Base-by-base conservation (phyloP, 2,888 invertebrate species). In the Pristionchus arcanus region DNA sequence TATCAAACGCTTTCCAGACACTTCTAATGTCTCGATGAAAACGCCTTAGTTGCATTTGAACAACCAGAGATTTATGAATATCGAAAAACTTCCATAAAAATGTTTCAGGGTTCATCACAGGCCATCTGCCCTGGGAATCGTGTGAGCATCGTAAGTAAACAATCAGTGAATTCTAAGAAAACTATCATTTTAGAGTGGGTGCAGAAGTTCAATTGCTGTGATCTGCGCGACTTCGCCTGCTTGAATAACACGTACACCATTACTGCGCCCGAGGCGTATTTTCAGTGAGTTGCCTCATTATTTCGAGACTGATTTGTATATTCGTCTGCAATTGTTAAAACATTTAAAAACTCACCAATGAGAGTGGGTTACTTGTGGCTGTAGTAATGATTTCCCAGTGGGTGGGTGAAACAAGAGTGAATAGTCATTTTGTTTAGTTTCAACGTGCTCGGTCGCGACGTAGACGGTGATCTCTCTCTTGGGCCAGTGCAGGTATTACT, bases 391-490 rank as follows among this genome's bases (percentile, higher is more conserved):
- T 42, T 42, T 42, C 42, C 42, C 42, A 42, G 42, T 5, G 9
- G 9, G 42, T 42, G 42, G 42, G 42, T 13, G 7, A 49, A 49
- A 49, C 9, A 49, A 49, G 42, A 49, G 42, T 3, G 28, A 2
- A 68, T 13, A 0, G 31, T 68, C 2, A 2, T 7, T 25, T 9
- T 34, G 2, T 37, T 34, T 15, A 94, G 93, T 63, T 93, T 91
- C 81, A 93, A 94, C 91, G 94, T 94, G 15, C 90, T 94, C 16
- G 93, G 98, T 92, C 97, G 98, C 91, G 89, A 89, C 9, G 91
- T 91, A 31, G 90, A 91, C 66, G 91, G 91, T 2, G 92, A 91
- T 89, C 91, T 91, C 66, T 87, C 91, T 0, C 89, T 92, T 0
- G 92, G 92, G 25, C 91, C 92, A 13, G 68, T 81, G 15, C 74